phyloP scores from a whole-genome alignment of 2,888 invertebrate species.

The Sturmia bella region DNA sequence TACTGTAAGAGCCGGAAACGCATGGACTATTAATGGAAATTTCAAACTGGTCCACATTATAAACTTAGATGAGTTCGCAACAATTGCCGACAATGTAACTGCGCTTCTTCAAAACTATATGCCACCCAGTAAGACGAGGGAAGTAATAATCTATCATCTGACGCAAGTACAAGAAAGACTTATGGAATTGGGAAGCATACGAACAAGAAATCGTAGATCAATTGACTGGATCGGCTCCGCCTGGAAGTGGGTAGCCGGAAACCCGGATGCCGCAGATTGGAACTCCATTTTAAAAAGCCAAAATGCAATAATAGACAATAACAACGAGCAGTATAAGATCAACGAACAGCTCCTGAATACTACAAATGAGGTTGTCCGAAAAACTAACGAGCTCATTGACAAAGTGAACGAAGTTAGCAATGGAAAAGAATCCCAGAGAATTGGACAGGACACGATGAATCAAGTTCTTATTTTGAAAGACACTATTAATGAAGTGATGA shows the following conservation, averaged over 20 bases:
- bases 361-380: too few species aligned
- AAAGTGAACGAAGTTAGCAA: too few species aligned
- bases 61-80: not conserved
- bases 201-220: conserved; percentile 4
- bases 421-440: too few species aligned
- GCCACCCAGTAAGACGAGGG: conserved; percentile 1
- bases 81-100: conserved; percentile 11
- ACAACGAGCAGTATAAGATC: too few species aligned
- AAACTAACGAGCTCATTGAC: too few species aligned
- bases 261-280: conserved; percentile 20
- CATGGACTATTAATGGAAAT: not conserved
- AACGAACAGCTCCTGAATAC: too few species aligned
- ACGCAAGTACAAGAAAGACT: conserved; percentile 23
- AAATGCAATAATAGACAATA: not conserved
- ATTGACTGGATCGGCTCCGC: conserved; percentile 14
- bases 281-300: not conserved
- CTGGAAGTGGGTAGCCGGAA: conserved; percentile 20
- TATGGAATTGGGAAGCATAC: not conserved
- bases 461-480: too few species aligned
- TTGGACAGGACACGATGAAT: too few species aligned
- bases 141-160: not conserved
- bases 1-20: conserved; percentile 4
- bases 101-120: conserved; percentile 5
- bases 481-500: too few species aligned
- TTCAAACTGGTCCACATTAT: conserved; percentile 22